A percentile compares a stretch with the other conserved stretches of the same genome.
phyloP scores from a whole-genome alignment of 2,113 vertebrate genomes.

The Rhynchomys soricoides region DNA sequence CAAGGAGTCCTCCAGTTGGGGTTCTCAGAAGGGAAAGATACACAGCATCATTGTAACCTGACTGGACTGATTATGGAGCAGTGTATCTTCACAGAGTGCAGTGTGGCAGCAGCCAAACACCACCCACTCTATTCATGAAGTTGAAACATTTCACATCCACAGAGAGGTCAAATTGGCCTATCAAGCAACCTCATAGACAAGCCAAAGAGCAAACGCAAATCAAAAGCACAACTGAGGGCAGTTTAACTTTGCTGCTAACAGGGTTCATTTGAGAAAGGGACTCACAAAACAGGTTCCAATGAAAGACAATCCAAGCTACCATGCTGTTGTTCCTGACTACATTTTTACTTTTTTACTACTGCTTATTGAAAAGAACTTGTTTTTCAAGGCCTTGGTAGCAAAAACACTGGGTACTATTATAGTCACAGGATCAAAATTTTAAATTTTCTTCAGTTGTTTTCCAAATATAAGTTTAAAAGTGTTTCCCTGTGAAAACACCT shows the following conservation, averaged over 20 bases:
- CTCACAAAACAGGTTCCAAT: neutral
- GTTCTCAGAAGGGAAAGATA: slow-evolving; percentile 50
- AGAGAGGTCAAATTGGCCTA: neutral
- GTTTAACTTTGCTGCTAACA: neutral
- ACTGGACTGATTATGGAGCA: neutral
- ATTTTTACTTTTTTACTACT: neutral
- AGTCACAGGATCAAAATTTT: neutral
- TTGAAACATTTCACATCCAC: slow-evolving; percentile 17
- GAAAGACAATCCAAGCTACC: neutral
- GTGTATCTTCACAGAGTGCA: neutral
- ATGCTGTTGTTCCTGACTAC: neutral
- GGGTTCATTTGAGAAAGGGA: neutral
- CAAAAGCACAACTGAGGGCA: neutral
- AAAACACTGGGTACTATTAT: neutral
- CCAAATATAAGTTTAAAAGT: neutral
- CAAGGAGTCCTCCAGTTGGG: slow-evolving; percentile 15
- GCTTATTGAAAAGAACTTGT: neutral
- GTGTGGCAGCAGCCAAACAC: neutral
- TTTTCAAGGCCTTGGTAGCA: neutral
- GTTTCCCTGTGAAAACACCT: neutral
- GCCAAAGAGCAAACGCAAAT: neutral
- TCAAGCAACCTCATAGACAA: neutral
- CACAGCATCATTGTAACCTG: neutral
- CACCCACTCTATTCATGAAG: slow-evolving; percentile 4
- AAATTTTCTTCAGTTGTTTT: neutral